Evolutionary conservation across 1,140 invertebrate species (phyloP).

Genomic region (Euwallacea fornicatus): DNA sequence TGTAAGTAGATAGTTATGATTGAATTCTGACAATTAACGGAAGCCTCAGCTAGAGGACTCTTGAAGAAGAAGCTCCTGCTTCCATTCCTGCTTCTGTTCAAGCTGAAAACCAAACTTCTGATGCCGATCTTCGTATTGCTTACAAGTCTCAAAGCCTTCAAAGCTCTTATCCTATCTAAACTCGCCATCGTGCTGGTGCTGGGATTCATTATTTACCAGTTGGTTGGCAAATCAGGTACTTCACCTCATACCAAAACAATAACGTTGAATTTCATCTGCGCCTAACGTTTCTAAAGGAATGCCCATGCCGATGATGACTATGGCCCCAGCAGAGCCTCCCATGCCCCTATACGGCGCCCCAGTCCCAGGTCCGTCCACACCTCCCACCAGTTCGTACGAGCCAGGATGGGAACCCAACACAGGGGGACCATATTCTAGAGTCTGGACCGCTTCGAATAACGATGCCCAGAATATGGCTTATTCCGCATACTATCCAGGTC

Average conservation of each 20-base stretch:
- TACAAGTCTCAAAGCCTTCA: slow-evolving; percentile 77
- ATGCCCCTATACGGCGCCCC: slow-evolving; percentile 64
- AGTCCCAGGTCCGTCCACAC: slow-evolving; percentile 57
- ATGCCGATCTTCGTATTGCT: slow-evolving; percentile 79
- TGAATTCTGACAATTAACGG: slow-evolving; percentile 7
- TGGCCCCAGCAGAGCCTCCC: slow-evolving; percentile 57
- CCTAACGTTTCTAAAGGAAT: slow-evolving; percentile 58
- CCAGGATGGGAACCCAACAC: slow-evolving; percentile 68
- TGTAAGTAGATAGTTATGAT: slow-evolving; percentile 49
- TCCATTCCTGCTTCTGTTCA: slow-evolving; percentile 74
- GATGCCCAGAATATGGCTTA: slow-evolving; percentile 71
- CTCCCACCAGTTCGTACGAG: slow-evolving; percentile 66
- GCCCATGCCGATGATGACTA: slow-evolving; percentile 69
- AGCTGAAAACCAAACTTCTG: slow-evolving; percentile 79
- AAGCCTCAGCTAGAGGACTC: slow-evolving; percentile 59
- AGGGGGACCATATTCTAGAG: slow-evolving; percentile 71
- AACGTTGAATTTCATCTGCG: not conserved
- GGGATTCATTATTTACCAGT: slow-evolving; percentile 75
- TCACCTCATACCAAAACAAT: not conserved
- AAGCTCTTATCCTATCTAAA: slow-evolving; percentile 80
- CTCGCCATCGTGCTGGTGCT: slow-evolving; percentile 76
- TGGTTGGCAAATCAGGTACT: slow-evolving; percentile 66
- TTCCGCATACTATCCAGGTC: slow-evolving; percentile 71
- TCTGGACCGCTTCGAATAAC: slow-evolving; percentile 64
- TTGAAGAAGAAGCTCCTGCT: slow-evolving; percentile 81